Base-by-base conservation (phyloP, 2,797 vertebrate genomes). In the Harpagifer antarcticus region DNA sequence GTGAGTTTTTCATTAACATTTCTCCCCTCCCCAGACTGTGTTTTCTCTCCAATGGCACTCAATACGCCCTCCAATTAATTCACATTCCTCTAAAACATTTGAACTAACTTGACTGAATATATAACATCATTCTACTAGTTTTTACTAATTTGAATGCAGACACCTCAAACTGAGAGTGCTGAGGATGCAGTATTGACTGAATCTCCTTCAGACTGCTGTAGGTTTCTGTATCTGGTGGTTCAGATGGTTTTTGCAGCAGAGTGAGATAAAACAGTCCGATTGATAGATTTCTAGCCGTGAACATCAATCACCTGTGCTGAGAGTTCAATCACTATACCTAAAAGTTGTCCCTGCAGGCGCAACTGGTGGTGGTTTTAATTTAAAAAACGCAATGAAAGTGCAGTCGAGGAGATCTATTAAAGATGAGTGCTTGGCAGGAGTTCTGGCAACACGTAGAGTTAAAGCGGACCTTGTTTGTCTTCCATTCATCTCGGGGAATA, bases 401-500 rank as follows among this genome's bases (percentile, higher is more conserved):
- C 56, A 66, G 77, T 81, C 61, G 60, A 68, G 79, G 47, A 66
- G 57, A 90, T 89, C 66, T 89, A 85, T 93, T 90, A 92, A 90
- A 91, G 84, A 92, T 85, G 81, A 91, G 86, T 83, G 83, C 70
- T 85, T 91, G 90, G 88, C 88, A 69, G 73, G 55, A 58, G 71
- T 69, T 81, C 78, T 86, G 84, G 86, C 76, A 81, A 63, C 69
- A 47, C 27, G 40, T 76, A 3, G 57, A 79, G 17, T 55, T 50
- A 53, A 76, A 73, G 43, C 57, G 40, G 43, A 48, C 19, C 19
- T 45, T n/a, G 9, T 72, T 33, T 68, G 15, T 79, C 37, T 58
- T 70, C 56, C 44, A 65, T 62, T 68, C 42, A 66, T 67, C 69
- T 58, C 27, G 4, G 27, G 27, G 27, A 27, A 27, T 27, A 52